Base-by-base conservation (phyloP, 53 echinoderm and acorn worm species). In the Holothuria scabra region DNA sequence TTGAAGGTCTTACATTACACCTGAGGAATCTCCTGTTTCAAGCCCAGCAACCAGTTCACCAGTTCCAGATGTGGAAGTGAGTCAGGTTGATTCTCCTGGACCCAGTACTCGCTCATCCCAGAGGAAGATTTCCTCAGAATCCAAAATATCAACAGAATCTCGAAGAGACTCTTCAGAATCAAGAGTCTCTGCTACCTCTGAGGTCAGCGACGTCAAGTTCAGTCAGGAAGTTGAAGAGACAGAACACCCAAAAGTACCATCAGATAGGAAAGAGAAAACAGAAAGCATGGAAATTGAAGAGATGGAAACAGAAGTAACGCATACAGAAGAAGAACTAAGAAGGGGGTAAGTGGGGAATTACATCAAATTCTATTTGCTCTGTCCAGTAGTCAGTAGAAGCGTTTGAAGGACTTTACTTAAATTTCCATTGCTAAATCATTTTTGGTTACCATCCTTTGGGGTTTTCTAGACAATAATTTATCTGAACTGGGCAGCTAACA, bases 51-150 rank as follows among this genome's bases (percentile, higher is more conserved):
- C 82, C 62, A 64, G 25, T 34, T 81, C 82, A 21, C 82, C 82
- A 14, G 82, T 61, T 11, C 60, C 82, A 5, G 82, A 61, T 19
- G 16, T 63, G 21, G 82, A 81, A 61, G 22, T 78, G 78, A 58
- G 78, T 52, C 78, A 56, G n/a, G 78, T 38, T 21, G 82, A 81
- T 41, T 64, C 62, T 20, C 82, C 82, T 10, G 62, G 62, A 64
- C 62, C 82, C 82, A 81, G 62, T 14, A 81, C 82, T 63, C 37
- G 65, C 31, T 81, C 82, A 61, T 81, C 82, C 46, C 62, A 81
- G 22, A 61, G 82, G 46, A 81, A 81, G 28, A 38, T 81, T 2
- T 81, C 82, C 38, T 81, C 65, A 34, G 82, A 81, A 64, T 63
- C 82, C 62, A 81, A 81, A 29, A 24, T 41, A 8, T 81, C 82